Conservation (phyloP, 2,888 invertebrate genomes). For the Acronicta alni region DNA sequence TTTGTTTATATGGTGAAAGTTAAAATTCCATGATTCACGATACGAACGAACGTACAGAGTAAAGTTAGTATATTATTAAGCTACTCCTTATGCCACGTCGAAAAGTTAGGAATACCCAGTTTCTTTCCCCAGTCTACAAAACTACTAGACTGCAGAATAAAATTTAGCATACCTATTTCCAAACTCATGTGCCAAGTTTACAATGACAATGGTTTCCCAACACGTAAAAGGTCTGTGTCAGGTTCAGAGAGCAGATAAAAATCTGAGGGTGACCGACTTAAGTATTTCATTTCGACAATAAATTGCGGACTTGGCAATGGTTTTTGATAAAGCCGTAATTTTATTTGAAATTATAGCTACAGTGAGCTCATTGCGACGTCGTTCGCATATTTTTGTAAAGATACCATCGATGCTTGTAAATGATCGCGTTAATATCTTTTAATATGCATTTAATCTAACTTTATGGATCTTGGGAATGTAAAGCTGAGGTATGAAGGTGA, state of each 20-base stretch:
- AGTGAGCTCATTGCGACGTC: conserved; percentile 20
- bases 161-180: conserved; percentile 3
- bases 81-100: too few species aligned
- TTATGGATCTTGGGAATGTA: conserved; percentile 36
- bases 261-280: conserved; percentile 33
- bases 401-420: conserved; percentile 48
- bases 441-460: conserved; percentile 49
- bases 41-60: too few species aligned
- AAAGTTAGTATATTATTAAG: too few species aligned
- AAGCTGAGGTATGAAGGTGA: conserved; percentile 32
- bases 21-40: too few species aligned
- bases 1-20: too few species aligned
- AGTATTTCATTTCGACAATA: conserved; percentile 45
- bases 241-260: conserved; percentile 53
- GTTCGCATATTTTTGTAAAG: conserved; percentile 43
- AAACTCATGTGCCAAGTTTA: conserved; percentile 6
- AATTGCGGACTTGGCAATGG: conserved; percentile 48
- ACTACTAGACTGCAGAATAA: not conserved
- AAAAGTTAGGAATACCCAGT: too few species aligned
- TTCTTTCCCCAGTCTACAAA: not conserved
- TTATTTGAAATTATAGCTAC: conserved; percentile 39
- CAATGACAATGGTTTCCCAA: conserved; percentile 11
- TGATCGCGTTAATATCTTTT: conserved; percentile 46
- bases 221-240: conserved; percentile 42
- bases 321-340: conserved; percentile 57